Evolutionary conservation across 2,888 invertebrate species (phyloP).

Genomic region (Tetragonisca angustula): DNA sequence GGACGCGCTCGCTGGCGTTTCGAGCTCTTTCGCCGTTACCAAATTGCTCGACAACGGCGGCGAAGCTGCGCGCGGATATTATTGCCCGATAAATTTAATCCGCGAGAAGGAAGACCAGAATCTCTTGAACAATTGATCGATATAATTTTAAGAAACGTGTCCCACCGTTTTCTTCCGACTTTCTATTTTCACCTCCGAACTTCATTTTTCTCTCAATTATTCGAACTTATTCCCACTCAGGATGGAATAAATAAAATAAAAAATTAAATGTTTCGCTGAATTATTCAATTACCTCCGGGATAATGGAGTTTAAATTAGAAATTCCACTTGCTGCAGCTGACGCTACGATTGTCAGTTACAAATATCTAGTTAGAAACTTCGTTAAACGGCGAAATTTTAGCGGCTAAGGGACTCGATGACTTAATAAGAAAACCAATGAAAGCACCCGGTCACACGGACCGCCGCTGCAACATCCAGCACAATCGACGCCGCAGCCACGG

Average conservation of each 20-base stretch:
- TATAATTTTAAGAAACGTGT: neutral
- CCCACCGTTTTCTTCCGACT: neutral
- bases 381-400: neutral
- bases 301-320: neutral
- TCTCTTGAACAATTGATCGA: neutral
- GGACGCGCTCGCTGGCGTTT: too few species aligned
- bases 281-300: neutral
- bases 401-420: neutral
- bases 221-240: neutral
- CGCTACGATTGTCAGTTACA: neutral
- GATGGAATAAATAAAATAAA: neutral
- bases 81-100: slow-evolving; percentile 1
- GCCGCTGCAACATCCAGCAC: slow-evolving; percentile 31
- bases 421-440: slow-evolving; percentile 15
- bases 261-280: neutral
- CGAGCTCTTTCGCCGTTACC: slow-evolving; percentile 11
- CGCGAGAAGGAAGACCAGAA: neutral
- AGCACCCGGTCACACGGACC: too few species aligned
- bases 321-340: neutral
- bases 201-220: neutral
- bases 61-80: neutral
- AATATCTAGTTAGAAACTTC: neutral
- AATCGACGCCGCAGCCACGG: slow-evolving; percentile 42
- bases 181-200: neutral
- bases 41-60: neutral